Evolutionary conservation across 1,140 invertebrate species (phyloP), one percentile per base, ranked within the genome.

Genomic region (Oreohelix idahoensis): DNA sequence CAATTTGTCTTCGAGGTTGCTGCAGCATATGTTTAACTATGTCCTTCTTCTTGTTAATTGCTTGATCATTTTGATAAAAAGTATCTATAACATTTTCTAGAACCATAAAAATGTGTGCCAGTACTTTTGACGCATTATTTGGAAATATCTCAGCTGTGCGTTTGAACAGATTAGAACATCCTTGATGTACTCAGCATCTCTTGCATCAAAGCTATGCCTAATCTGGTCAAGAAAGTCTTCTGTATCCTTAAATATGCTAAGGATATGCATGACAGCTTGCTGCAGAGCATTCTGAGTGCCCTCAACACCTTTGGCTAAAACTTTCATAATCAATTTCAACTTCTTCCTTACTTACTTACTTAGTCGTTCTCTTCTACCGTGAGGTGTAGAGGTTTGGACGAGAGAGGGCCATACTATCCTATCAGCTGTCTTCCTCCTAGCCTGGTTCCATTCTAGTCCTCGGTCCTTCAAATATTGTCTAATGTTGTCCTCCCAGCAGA

Each of bases 241-340:
- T 23, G 77, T 10, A 66, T 79, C 39, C 77, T 36, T 66, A 35
- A 79, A 79, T 45, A n/a, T 38, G 2, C 4, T 36, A 4, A 79
- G 35, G 63, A 79, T 53, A 79, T 63, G 1, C 66, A 39, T 79
- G 29, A 79, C 36, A 17, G 53, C 77, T 66, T 79, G 32, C 26
- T 20, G 32, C 39, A 66, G 77, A 1, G 77, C 51, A 38, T 36
- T 53, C 1, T 53, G n/a, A 32, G 45, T 0, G 58, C 66, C 26
- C 1, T 39, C 58, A 51, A 79, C 29, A 39, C n/a, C 58, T 39
- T 79, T 79, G 17, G 49, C 63, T 35, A 79, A 10, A 66, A 79
- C 77, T 66, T 66, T 63, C 11, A 79, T 53, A 26, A 49, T 79
- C 32, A 79, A 35, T 11, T 1, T 38, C 39, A 69, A 26, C 13